Evolutionary conservation across 1,140 invertebrate genomes (phyloP), one percentile per base, ranked within the genome.

Genomic region (Penaeus chinensis): DNA sequence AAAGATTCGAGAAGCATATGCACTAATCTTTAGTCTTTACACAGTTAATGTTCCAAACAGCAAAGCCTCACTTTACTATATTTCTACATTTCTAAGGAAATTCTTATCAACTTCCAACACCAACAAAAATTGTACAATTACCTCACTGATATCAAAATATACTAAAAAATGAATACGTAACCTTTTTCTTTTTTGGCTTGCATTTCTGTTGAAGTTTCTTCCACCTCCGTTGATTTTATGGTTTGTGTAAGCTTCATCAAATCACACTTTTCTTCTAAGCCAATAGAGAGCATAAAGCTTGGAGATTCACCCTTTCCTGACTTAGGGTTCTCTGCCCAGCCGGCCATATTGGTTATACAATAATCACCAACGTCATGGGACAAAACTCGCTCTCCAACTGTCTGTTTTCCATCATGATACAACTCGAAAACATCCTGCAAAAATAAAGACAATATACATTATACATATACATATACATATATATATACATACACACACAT

Each of bases 171-270:
- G 42, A 11, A 54, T 54, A 54, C 0, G 47, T 54, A 54, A 54
- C 47, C 47, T 54, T 54, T 54, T 1, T 87, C 85, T 65, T 37
- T 81, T 81, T 77, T 82, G 2, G 82, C 85, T 42, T 82, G 79
- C 62, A 77, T 82, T 77, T 87, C 85, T 82, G 85, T 87, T 63
- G 80, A 82, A 19, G 71, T 71, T 77, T 87, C 85, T 22, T 87
- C 85, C 42, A 61, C 60, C 32, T 86, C 81, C 32, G 81, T 63
- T 60, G 85, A 60, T 27, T 47, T 32, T 54, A 86, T 54, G 10
- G 54, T 89, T 78, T 91, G 91, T 90, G 89, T 90, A 92, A 94
- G 88, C 89, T 90, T 82, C 60, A 85, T 19, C 71, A 90, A 60
- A 19, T 82, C 62, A 71, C 82, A 82, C n/a, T 89, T 77, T 88